phyloP scores from a whole-genome alignment of 2,113 vertebrate genomes.

The Apteryx mantelli region DNA sequence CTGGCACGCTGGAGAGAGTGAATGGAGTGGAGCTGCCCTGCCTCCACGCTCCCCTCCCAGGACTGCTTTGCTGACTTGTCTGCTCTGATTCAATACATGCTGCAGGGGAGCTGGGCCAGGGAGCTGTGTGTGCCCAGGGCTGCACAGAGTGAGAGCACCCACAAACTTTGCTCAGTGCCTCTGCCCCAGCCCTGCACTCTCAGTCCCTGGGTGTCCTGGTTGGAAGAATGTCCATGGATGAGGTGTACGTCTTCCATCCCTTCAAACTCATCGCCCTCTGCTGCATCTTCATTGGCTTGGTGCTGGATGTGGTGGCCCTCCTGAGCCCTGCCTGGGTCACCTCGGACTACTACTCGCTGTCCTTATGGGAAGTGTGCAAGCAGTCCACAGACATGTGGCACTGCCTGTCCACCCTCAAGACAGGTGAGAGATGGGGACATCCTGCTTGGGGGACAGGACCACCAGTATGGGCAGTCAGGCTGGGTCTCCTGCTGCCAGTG shows the following conservation, averaged over 20 bases:
- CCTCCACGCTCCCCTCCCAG: background rate
- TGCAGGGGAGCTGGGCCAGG: background rate
- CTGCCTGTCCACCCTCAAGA: slow-evolving; percentile 80
- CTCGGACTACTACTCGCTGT: slow-evolving; percentile 81
- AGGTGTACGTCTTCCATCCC: slow-evolving; percentile 78
- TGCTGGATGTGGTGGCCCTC: slow-evolving; percentile 80
- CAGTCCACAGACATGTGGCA: slow-evolving; percentile 69
- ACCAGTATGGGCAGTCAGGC: background rate
- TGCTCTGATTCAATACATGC: background rate
- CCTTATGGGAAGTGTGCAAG: slow-evolving; percentile 83
- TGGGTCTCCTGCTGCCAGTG: background rate
- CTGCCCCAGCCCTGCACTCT: too few relatives aligned
- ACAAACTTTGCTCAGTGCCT: too few relatives aligned
- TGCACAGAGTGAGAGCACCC: background rate
- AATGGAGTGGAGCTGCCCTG: background rate
- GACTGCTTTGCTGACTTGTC: too few relatives aligned
- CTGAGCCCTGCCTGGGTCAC: slow-evolving; percentile 86
- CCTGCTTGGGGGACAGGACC: background rate
- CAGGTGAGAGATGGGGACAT: slow-evolving; percentile 68
- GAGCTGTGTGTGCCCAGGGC: background rate
- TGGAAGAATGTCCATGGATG: slow-evolving; percentile 76
- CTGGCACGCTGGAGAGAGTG: background rate
- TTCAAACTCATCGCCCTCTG: slow-evolving; percentile 83
- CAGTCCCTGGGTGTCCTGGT: background rate
- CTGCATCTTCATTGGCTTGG: slow-evolving; percentile 81